Conservation (phyloP, 2,888 invertebrate species). For the Caenorhabditis auriculariae region DNA sequence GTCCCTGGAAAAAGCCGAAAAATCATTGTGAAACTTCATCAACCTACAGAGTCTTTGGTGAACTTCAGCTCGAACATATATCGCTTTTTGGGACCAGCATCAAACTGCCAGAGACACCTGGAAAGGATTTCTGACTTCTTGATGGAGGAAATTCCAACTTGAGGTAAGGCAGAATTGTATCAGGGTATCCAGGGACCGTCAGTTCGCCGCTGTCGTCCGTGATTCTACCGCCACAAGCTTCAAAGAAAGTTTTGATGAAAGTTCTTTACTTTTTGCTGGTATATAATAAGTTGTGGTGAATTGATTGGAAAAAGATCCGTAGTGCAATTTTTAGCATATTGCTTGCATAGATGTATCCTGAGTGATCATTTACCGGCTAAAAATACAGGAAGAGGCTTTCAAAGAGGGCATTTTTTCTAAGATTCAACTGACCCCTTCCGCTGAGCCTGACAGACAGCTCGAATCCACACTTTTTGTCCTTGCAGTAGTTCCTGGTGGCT, state of each 20-base stretch:
- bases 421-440: slow-evolving; percentile 28
- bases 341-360: no score
- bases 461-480: slow-evolving; percentile 54
- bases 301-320: no score
- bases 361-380: no score
- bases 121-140: not conserved
- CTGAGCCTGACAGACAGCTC: slow-evolving; percentile 44
- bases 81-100: slow-evolving; percentile 46
- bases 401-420: not conserved
- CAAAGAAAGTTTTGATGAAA: no score
- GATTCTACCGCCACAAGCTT: slow-evolving; percentile 55
- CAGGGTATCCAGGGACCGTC: slow-evolving; percentile 49
- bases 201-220: slow-evolving; percentile 43
- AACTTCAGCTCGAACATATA: slow-evolving; percentile 52
- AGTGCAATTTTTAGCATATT: no score
- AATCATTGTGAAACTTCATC: no score
- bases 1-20: no score
- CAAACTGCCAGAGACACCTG: slow-evolving; percentile 51
- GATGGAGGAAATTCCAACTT: slow-evolving; percentile 5
- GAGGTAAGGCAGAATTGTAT: slow-evolving; percentile 35
- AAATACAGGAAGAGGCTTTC: no score
- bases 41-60: no score
- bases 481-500: slow-evolving; percentile 43
- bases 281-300: no score
- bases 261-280: no score